Evolutionary conservation across 1,140 invertebrate species (phyloP), one percentile per base, ranked within the genome.

Genomic region (Watersipora subatra): DNA sequence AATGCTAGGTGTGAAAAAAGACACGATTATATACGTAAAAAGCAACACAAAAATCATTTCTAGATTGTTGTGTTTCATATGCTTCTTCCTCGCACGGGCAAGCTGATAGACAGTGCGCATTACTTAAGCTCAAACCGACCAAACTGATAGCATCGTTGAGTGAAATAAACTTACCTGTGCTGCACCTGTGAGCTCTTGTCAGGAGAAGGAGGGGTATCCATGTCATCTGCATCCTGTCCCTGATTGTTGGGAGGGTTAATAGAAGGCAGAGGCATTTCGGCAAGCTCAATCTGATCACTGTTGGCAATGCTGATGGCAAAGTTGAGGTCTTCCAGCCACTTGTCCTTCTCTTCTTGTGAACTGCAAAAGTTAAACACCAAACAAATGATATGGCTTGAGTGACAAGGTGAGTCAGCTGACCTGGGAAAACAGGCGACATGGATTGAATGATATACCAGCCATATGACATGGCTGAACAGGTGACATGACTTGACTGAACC

Each of bases 291-390:
- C 34, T 46, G 34, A n/a, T 46, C 34, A 46, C 34, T 46, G 58
- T 59, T 59, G 58, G 87, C 87, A 70, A 84, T 80, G 25, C 84
- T 81, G 34, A 92, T 87, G 7, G 90, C 86, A 66, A 84, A 82
- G 57, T 84, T 86, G 19, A 96, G 81, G 75, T 94, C 90, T 67
- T 88, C 85, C 58, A 92, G 80, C 93, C 93, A 96, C 66, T 88
- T 86, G 67, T 88, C 85, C 75, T 89, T 92, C 76, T 97, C 93
- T 68, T 87, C 86, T 68, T 88, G 86, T 59, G 85, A 90, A 76
- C 85, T 90, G 15, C 24, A 66, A 7, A 46, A 46, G 7, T 12
- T n/a, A 46, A n/a, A n/a, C n/a, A n/a, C n/a, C n/a, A n/a, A n/a
- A n/a, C n/a, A n/a, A n/a, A n/a, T n/a, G n/a, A n/a, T n/a, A n/a